phyloP scores from a whole-genome alignment of 2,113 vertebrate genomes.

The Neogale vison region DNA sequence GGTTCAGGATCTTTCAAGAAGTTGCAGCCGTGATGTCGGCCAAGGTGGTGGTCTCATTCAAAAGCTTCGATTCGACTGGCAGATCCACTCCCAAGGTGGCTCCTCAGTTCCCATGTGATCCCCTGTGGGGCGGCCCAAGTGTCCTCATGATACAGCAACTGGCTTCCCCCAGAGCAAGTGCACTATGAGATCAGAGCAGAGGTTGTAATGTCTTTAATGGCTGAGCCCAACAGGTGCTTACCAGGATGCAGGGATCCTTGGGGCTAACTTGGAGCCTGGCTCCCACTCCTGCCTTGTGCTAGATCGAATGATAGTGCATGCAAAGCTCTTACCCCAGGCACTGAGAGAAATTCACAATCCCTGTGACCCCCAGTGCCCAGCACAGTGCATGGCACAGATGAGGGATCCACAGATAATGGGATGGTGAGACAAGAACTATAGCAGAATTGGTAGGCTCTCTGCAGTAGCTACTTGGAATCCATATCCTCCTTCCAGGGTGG shows the following conservation, averaged over 20 bases:
- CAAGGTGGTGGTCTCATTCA: neutral
- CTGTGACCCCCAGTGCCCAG: neutral
- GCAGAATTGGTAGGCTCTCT: neutral
- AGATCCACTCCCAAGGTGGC: neutral
- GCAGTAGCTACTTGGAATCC: neutral
- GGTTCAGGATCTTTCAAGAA: neutral
- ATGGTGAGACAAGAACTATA: neutral
- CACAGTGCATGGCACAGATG: neutral
- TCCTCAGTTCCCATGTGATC: neutral
- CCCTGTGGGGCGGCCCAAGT: neutral
- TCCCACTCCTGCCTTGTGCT: neutral
- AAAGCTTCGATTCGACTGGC: neutral
- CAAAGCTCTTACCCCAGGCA: neutral
- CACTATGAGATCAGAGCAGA: neutral
- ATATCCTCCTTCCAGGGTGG: no score
- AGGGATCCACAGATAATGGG: neutral
- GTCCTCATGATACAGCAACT: neutral
- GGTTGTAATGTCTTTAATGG: neutral
- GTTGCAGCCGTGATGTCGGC: fast-evolving
- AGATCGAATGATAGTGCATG: neutral
- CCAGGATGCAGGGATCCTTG: neutral
- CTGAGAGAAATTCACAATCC: neutral
- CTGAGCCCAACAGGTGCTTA: neutral
- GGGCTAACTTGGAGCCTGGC: neutral
- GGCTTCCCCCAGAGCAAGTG: neutral